Evolutionary conservation across 2,113 vertebrate genomes (phyloP).

Genomic region (Furnarius figulus): DNA sequence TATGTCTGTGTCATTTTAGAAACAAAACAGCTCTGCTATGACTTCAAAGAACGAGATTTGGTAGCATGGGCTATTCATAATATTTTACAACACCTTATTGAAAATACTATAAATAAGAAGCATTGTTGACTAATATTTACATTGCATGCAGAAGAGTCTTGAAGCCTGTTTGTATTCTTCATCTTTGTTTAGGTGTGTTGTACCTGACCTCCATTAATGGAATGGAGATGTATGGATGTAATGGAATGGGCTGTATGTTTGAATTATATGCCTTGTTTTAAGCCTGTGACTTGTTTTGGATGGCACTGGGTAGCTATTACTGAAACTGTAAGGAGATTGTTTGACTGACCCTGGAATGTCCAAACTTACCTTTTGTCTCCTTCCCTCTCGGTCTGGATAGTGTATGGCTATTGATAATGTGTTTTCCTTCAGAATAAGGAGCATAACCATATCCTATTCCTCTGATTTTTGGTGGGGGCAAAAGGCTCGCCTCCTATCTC

Average conservation of each 20-base stretch:
- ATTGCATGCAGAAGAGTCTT: not conserved
- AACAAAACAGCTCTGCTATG: not conserved
- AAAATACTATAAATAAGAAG: not conserved
- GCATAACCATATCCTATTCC: not conserved
- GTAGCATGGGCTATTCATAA: not conserved
- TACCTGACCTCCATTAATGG: not conserved
- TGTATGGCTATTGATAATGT: not conserved
- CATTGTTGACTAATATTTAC: not conserved
- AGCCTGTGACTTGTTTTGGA: not conserved
- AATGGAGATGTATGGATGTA: no score
- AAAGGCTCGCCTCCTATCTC: slow-evolving; percentile 9
- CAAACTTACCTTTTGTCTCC: not conserved
- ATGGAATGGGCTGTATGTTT: not conserved
- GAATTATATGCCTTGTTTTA: not conserved
- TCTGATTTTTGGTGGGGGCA: not conserved
- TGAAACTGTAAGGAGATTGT: not conserved
- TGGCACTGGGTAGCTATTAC: not conserved
- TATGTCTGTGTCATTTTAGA: not conserved
- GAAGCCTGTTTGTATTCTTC: not conserved
- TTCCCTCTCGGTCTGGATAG: not conserved
- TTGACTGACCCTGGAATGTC: not conserved
- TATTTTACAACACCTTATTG: not conserved
- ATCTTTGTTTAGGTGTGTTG: not conserved
- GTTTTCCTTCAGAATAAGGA: not conserved
- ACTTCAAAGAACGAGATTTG: not conserved